These are phyloP conservation scores for Sitta europaea DNA, from an alignment of 2,113 vertebrate species.

Conservation along the genomic window DNA sequence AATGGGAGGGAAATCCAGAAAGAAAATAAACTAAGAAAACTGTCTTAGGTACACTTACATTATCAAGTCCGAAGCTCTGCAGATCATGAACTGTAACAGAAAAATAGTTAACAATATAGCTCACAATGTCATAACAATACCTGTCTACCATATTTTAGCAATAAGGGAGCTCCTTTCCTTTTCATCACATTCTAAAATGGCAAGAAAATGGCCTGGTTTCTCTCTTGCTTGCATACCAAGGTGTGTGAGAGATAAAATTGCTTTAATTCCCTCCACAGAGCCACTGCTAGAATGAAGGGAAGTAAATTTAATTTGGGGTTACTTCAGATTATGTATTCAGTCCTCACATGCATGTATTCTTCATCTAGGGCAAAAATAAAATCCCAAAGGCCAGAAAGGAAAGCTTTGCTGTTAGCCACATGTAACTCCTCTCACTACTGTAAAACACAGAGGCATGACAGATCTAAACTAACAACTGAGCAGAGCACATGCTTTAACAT, in stretches of 20 bases:
- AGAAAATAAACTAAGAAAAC: not conserved
- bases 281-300: not conserved
- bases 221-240: not conserved
- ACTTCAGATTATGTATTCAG: not conserved
- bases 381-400: not conserved
- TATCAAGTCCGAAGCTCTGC: conserved; percentile 96
- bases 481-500: not conserved
- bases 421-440: not conserved
- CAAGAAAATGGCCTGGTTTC: not conserved
- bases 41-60: conserved; percentile 76
- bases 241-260: not conserved
- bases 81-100: conserved; percentile 91
- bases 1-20: not conserved
- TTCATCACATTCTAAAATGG: not conserved
- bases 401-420: not conserved
- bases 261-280: not conserved
- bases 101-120: not conserved
- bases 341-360: not conserved
- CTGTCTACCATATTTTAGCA: not conserved
- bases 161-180: not conserved
- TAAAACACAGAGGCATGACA: not conserved
- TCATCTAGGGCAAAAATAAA: not conserved
- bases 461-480: not conserved
- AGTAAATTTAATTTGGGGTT: not conserved
- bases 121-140: not conserved